Base-by-base conservation (phyloP, 2,888 invertebrate genomes). In the Thereva nobilitata region DNA sequence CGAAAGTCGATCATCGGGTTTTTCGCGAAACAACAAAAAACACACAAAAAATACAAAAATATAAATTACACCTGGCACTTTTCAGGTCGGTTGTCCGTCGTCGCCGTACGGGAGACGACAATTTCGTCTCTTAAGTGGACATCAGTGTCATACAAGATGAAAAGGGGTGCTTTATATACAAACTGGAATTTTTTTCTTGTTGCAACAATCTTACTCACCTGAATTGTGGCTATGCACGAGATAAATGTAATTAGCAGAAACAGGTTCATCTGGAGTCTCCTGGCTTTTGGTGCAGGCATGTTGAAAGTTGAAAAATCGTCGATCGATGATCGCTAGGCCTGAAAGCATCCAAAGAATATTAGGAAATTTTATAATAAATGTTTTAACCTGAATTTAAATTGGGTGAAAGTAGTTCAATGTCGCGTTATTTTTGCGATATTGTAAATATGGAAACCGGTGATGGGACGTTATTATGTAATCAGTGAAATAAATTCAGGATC, bases 391-490 rank as follows among this genome's bases (percentile, higher is more conserved):
- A 38, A 47, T 59, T 47, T 7, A 45, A 47, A 6, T 42, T 44
- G 6, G 23, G 40, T 47, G 41, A 50, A 61, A 61, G 41, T 50
- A 61, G 61, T 61, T 61, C 61, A 61, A 61, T 61, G 61, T 50
- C 50, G 61, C 49, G 41, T 41, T 37, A 35, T 42, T 42, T 6
- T 50, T 59, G 23, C 57, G 57, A 38, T n/a, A 47, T 35, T 42
- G 9, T 45, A 44, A 45, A 45, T 12, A 37, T 47, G 12, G 4
- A 38, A 38, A 37, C n/a, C 45, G 12, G 45, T 9, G 42, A 35
- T 59, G 47, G 38, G 23, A 23, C 23, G 2, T 23, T 23, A 23
- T 23, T 23, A 23, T 23, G 23, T 23, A 23, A 23, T 1, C 23
- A 23, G 23, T 2, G 23, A 23, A 23, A 23, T 23, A 23, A 2